A percentile compares a stretch with the other conserved stretches of the same genome.
These are phyloP conservation scores for Boleophthalmus pectinirostris DNA, from an alignment of 2,113 vertebrate species.

Conservation along the genomic window DNA sequence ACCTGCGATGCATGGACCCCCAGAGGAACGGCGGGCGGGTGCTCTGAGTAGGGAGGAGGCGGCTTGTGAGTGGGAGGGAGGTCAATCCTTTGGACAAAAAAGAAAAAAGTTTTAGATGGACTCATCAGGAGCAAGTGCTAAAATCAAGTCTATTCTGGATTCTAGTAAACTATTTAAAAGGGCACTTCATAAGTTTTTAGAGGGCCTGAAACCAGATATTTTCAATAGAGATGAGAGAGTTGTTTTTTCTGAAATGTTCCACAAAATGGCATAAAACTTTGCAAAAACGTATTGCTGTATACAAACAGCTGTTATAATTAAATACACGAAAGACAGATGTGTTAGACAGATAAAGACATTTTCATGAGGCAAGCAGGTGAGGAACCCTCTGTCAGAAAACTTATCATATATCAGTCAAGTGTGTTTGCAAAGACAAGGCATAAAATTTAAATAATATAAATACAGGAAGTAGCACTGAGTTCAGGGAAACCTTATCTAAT, in stretches of 20 bases:
- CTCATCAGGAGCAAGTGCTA: not conserved
- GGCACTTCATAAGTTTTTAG: too few species aligned
- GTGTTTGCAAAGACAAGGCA: not conserved
- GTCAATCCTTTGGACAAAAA: conserved; percentile 72
- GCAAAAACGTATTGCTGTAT: too few species aligned
- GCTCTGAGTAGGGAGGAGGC: conserved; percentile 75
- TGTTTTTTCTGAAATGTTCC: too few species aligned
- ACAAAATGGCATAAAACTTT: too few species aligned
- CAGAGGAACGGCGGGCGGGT: conserved; percentile 64
- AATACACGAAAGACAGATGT: too few species aligned
- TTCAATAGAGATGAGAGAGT: too few species aligned
- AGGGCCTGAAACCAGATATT: too few species aligned
- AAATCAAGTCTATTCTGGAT: not conserved
- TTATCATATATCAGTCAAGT: not conserved
- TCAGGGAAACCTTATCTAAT: not conserved
- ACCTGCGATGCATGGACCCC: conserved; percentile 73
- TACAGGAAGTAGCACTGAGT: not conserved
- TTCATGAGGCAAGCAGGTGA: too few species aligned
- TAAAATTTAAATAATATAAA: not conserved
- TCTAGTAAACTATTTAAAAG: too few species aligned
- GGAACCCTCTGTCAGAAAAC: too few species aligned
- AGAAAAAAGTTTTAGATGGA: conserved; percentile 9
- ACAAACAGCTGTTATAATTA: too few species aligned
- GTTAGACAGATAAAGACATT: too few species aligned
- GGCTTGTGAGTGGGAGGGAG: conserved; percentile 82